Base-by-base conservation (phyloP, 2,888 invertebrate genomes). In the Trachelus stipa region DNA sequence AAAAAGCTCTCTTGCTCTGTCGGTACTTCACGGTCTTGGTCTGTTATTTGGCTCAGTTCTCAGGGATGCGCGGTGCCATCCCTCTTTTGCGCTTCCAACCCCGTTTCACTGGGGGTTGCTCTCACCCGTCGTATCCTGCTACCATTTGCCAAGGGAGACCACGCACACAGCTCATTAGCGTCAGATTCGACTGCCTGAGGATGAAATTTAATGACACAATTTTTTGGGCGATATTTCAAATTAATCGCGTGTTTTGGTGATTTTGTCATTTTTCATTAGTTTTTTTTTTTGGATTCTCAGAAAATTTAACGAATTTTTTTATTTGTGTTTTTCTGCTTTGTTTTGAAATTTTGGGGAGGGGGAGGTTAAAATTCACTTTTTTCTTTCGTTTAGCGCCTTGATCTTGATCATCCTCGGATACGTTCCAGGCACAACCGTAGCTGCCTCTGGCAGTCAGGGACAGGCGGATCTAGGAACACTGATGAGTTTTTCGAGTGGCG, bases 401-500 rank as follows among this genome's bases (percentile, higher is more conserved):
- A 15, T 56, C 56, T 56, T 3, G 56, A 23, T 56, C 56, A 2
- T 15, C 6, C 23, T 23, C 56, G 15, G 15, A 23, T 56, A 23
- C 56, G 56, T 23, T 56, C 6, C 56, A 9, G 56, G 56, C 56
- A 23, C 9, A 56, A 9, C 6, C 56, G 56, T 56, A 9, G 23
- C 56, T 23, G 9, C 56, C 15, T 56, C 56, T 23, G 56, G 56
- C 56, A 56, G 56, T 56, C 56, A 56, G 56, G 56, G 56, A 56
- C 56, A 56, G 23, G 23, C 23, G 74, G 30, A 77, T 84, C 84
- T 85, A 80, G 83, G 81, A 85, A 87, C 85, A 84, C 84, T 88
- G 86, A 89, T 86, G 87, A 87, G 87, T 86, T 88, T 89, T 87
- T 88, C 85, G 83, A 87, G 87, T 86, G 84, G 83, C 83, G 77